A percentile compares a stretch with the other conserved stretches of the same genome.
phyloP scores from a whole-genome alignment of 1,140 invertebrate species.

The Drosophila jambulina region DNA sequence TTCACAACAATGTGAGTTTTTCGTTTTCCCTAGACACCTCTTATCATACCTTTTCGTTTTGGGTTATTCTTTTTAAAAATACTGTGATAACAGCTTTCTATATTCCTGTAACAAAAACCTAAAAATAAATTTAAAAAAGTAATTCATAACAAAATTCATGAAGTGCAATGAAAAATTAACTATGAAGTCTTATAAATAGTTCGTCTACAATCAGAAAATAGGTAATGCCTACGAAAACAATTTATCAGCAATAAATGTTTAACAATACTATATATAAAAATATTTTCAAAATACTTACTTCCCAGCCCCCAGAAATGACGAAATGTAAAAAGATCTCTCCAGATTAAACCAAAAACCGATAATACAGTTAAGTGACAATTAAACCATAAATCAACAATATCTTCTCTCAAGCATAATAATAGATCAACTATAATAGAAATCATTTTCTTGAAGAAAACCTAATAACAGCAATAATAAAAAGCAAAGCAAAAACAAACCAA shows the following conservation, averaged over 20 bases:
- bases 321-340: slow-evolving; percentile 26
- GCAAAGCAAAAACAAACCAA: slow-evolving; percentile 41
- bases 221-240: slow-evolving; percentile 42
- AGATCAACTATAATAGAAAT: slow-evolving; percentile 60
- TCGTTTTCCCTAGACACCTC: background rate
- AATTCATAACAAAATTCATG: slow-evolving; percentile 7
- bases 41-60: slow-evolving; percentile 10
- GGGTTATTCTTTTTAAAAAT: slow-evolving; percentile 57
- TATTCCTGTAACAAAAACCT: slow-evolving; percentile 39
- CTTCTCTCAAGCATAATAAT: slow-evolving; percentile 50
- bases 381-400: slow-evolving; percentile 37
- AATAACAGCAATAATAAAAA: slow-evolving; percentile 67
- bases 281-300: slow-evolving; percentile 36
- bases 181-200: slow-evolving; percentile 39
- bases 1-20: background rate
- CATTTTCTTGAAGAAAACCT: slow-evolving; percentile 49
- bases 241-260: slow-evolving; percentile 35
- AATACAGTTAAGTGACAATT: slow-evolving; percentile 42
- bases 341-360: slow-evolving; percentile 16
- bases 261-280: slow-evolving; percentile 44
- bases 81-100: slow-evolving; percentile 81
- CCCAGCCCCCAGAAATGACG: slow-evolving; percentile 8
- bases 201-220: slow-evolving; percentile 57
- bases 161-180: slow-evolving; percentile 38
- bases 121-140: slow-evolving; percentile 11